phyloP scores from a whole-genome alignment of 2,888 invertebrate species.

The Mayetiola destructor region DNA sequence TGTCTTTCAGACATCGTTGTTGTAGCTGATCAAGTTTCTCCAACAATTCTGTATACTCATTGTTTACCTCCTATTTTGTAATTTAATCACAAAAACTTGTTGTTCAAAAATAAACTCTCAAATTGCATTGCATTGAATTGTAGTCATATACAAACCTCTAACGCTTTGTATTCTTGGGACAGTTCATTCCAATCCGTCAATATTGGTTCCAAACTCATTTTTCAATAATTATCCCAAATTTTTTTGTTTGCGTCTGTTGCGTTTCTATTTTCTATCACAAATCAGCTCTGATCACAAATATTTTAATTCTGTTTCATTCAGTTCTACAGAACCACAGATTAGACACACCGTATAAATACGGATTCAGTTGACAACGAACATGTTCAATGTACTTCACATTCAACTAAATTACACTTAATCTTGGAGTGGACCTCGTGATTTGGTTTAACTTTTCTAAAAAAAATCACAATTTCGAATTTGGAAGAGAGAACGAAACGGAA shows the following conservation, averaged over 20 bases:
- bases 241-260: not conserved
- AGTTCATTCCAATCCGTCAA: conserved; percentile 67
- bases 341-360: too few relatives aligned
- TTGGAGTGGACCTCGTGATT: too few relatives aligned
- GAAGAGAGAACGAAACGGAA: too few relatives aligned
- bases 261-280: not conserved
- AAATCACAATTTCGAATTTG: too few relatives aligned
- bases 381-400: too few relatives aligned
- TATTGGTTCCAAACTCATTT: conserved; percentile 28
- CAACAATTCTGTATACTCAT: conserved; percentile 68
- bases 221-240: not conserved
- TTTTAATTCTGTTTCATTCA: too few relatives aligned
- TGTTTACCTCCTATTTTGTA: conserved; percentile 53
- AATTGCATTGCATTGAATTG: not conserved
- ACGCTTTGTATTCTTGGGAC: conserved; percentile 57
- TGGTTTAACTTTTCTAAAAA: too few relatives aligned
- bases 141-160: conserved; percentile 49
- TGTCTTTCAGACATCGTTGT: conserved; percentile 72
- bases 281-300: too few relatives aligned
- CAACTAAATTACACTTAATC: too few relatives aligned
- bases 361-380: too few relatives aligned
- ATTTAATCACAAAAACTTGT: conserved; percentile 20
- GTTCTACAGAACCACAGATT: too few relatives aligned
- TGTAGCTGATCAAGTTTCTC: conserved; percentile 74
- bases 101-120: conserved; percentile 14